Evolutionary conservation across 2,797 vertebrate genomes (phyloP).

Genomic region (Chelon auratus): DNA sequence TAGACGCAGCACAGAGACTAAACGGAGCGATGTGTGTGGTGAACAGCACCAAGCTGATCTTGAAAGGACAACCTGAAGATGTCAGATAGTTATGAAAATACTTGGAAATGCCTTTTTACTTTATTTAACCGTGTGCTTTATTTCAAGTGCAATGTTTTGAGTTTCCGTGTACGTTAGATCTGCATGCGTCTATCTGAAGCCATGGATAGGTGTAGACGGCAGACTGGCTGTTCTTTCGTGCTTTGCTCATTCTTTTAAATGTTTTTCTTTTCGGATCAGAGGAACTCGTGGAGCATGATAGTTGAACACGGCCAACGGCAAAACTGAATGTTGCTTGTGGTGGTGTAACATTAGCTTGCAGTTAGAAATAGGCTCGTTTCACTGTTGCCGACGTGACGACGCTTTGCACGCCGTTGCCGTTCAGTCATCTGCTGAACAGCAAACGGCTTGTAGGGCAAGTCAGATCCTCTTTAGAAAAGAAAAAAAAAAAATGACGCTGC

Average conservation of each 20-base stretch:
- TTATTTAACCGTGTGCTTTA: background rate
- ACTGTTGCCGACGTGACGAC: constrained; percentile 2
- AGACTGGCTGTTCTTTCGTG: constrained; percentile 11
- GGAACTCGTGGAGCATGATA: constrained; percentile 8
- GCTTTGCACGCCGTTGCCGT: background rate
- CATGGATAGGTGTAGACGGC: background rate
- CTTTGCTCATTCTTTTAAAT: background rate
- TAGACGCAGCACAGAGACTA: constrained; percentile 70
- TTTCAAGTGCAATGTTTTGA: constrained; percentile 22
- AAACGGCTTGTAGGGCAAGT: background rate
- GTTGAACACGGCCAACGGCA: constrained; percentile 6
- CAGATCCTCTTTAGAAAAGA: background rate
- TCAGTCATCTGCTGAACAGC: constrained; percentile 33
- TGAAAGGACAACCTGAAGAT: constrained; percentile 29
- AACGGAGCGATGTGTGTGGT: constrained; percentile 17
- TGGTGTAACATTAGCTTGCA: constrained; percentile 10
- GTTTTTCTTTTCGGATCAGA: background rate
- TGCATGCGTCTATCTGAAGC: constrained; percentile 25
- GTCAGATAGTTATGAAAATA: constrained; percentile 37
- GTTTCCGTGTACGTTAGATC: constrained; percentile 24
- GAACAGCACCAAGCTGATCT: constrained; percentile 10
- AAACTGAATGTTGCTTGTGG: constrained; percentile 35
- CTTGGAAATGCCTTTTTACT: constrained; percentile 60
- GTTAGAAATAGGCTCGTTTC: constrained; percentile 9
- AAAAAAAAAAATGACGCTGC: background rate